Percentiles rank a stretch among this genome's conserved stretches.
Conservation (phyloP, 2,888 invertebrate genomes). For the Sclerodermus sp. region DNA sequence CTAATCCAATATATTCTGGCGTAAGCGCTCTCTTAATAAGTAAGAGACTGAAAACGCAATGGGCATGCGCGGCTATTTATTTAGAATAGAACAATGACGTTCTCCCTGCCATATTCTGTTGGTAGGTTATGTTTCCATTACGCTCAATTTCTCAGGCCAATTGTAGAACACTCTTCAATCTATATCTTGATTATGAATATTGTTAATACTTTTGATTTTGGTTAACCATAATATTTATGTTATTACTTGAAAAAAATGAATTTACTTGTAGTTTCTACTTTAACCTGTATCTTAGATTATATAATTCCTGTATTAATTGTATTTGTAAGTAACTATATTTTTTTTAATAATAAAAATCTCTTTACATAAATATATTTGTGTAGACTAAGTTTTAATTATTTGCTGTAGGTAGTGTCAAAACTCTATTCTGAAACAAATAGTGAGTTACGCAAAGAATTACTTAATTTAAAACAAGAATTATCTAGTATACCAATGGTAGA, state of each 20-base stretch:
- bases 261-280: constrained; percentile 41
- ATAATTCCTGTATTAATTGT: constrained; percentile 40
- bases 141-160: too few species aligned
- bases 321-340: constrained; percentile 37
- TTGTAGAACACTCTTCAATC: too few species aligned
- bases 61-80: too few species aligned
- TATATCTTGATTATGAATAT: too few species aligned
- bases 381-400: neutral
- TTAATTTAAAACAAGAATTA: constrained; percentile 46
- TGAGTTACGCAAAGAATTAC: constrained; percentile 34
- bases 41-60: too few species aligned
- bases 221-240: neutral
- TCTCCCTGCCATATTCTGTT: too few species aligned
- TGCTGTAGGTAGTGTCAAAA: constrained; percentile 33
- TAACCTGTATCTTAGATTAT: constrained; percentile 36
- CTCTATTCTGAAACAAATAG: constrained; percentile 30
- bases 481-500: constrained; percentile 50
- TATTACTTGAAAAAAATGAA: constrained; percentile 28
- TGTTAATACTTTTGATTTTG: too few species aligned
- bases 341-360: neutral
- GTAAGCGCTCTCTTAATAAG: too few species aligned
- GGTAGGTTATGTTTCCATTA: too few species aligned
- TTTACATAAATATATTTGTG: too few species aligned
- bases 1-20: too few species aligned
- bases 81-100: too few species aligned